Evolutionary conservation across 1,140 invertebrate species (phyloP), one percentile per base, ranked within the genome.

Genomic region (Drosophila parvula): DNA sequence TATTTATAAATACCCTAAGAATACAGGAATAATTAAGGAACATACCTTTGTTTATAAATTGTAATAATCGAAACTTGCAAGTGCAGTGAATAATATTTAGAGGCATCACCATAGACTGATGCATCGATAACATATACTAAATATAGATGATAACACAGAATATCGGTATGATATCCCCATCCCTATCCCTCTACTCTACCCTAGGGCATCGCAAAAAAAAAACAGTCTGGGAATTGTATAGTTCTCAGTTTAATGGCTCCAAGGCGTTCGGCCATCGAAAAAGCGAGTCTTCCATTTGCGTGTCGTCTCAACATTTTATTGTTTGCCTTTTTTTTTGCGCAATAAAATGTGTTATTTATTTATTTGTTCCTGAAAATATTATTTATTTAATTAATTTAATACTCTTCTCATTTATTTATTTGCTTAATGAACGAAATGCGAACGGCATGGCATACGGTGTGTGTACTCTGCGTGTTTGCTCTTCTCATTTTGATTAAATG

Each of bases 381-480:
- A 70, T 84, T 84, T 80, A 69, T 85, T 81, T 81, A 78, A 81
- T 86, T 85, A 81, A 85, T 86, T 85, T 86, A 85, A 78, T 81
- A 74, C 71, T 12, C 65, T 45, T 55, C 47, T 32, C 50, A 79
- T 74, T 69, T 74, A 69, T 81, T 81, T 81, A 69, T 69, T 85
- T 59, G 55, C 65, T 60, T 62, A 79, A 83, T 47, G 77, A 61
- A 44, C 59, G 59, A 68, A 75, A 70, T 78, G 63, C 63, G 44
- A 73, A 71, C 69, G 51, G 36, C 30, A 18, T 51, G 63, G 59
- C 65, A 43, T 11, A 27, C 50, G 22, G 22, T n/a, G 28, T 76
- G 38, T 76, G 55, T 56, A 41, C 53, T 41, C n/a, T 36, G 28
- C 41, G 40, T 80, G 48, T 83, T 83, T 83, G 61, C 78, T 80